These are phyloP conservation scores for Torymus auratus DNA, from an alignment of 2,888 invertebrate species.

Conservation along the genomic window DNA sequence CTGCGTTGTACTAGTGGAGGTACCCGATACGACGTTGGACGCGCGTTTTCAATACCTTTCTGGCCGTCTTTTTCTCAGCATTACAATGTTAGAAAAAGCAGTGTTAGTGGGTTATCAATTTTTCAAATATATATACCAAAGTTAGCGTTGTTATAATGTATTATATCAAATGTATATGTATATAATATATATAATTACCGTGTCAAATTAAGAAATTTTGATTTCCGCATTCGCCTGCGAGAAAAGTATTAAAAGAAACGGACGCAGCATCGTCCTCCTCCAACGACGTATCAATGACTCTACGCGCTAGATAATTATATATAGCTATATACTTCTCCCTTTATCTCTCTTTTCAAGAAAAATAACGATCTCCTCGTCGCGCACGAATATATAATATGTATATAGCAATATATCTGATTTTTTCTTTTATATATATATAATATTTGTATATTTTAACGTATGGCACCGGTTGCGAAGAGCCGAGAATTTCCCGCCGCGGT, in stretches of 20 bases:
- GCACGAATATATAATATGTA: not conserved
- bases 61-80: not conserved
- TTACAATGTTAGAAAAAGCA: not conserved
- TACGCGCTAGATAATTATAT: conserved; percentile 23
- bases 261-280: not conserved
- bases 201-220: conserved; percentile 1
- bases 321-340: conserved; percentile 2
- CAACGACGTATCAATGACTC: conserved; percentile 30
- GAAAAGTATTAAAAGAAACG: conserved; percentile 39
- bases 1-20: conserved; percentile 45
- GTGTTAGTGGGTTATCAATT: not conserved
- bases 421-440: no score
- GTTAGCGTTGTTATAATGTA: no score
- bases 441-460: no score
- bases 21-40: conserved; percentile 34
- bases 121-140: no score
- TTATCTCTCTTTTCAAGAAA: conserved; percentile 12
- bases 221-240: not conserved
- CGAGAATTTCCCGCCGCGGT: no score
- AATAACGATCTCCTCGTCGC: conserved; percentile 32
- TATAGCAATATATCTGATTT: conserved; percentile 22
- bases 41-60: conserved; percentile 34
- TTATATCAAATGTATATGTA: no score
- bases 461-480: no score
- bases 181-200: conserved; percentile 23